Base-by-base conservation (phyloP, 2,797 vertebrate genomes). In the Apodemus agrarius region DNA sequence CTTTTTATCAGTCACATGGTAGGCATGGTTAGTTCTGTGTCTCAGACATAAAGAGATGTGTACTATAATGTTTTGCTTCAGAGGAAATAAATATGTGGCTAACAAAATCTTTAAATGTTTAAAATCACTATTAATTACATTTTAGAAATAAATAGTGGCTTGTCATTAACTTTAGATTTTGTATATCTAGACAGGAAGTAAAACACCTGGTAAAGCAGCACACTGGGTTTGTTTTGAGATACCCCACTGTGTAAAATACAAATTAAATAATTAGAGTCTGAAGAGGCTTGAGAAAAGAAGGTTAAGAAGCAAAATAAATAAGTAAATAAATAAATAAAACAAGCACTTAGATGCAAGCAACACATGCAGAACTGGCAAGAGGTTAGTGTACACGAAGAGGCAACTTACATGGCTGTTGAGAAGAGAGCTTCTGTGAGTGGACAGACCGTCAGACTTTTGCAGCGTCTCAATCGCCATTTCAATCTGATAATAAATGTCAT, bases 381-480 rank as follows among this genome's bases (percentile, higher is more conserved):
- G 97, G 98, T 98, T 98, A 98, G 97, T 97, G 98, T 98, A 98
- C 98, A 98, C 96, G 97, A 99, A 99, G 98, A 98, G 98, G 98
- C 98, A 98, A 99, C 99, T 99, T 99, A 99, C 99, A 99, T 99
- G 99, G 98, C 99, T 99, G 99, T 99, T 99, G 98, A 99, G 99
- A 98, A 99, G 99, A 98, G 99, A 99, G 98, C 99, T 99, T 98
- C 99, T 99, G 99, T 99, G 99, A 99, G 98, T 99, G 82, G 99
- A 99, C 86, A 99, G 99, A 99, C 99, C 99, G 98, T 99, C 99
- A 99, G 99, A 99, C 98, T 99, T 99, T 99, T 99, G 99, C 96
- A 99, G 99, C 98, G 99, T 99, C 98, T 99, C 99, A 99, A 99
- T 99, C 98, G 99, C 99, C 99, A 99, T 99, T 99, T 99, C 99